phyloP scores from a whole-genome alignment of 2,888 invertebrate genomes.

The Aphrophora alni region DNA sequence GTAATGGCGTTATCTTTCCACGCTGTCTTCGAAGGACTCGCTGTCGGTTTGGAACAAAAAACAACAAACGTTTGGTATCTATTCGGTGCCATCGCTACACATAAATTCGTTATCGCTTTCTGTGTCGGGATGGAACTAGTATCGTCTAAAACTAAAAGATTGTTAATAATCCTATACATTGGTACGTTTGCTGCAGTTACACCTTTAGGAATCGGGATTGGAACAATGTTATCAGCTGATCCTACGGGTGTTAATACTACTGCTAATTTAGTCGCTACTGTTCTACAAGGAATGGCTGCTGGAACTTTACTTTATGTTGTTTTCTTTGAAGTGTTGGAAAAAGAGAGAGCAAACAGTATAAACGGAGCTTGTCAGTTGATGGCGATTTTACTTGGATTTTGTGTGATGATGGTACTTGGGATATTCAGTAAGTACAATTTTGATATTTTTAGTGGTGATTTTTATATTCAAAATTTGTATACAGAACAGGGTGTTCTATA shows the following conservation, averaged over 20 bases:
- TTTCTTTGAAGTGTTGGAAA: constrained; percentile 80
- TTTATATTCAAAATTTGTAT: too few species aligned
- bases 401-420: constrained; percentile 62
- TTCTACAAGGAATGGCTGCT: constrained; percentile 75
- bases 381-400: constrained; percentile 65
- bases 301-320: constrained; percentile 82
- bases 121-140: constrained; percentile 71
- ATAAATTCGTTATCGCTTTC: constrained; percentile 70
- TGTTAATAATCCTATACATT: constrained; percentile 63
- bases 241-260: constrained; percentile 55
- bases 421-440: constrained; percentile 49
- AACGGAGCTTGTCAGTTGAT: constrained; percentile 64
- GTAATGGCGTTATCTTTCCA: constrained; percentile 72
- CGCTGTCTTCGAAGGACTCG: constrained; percentile 75
- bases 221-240: constrained; percentile 62
- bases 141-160: constrained; percentile 60
- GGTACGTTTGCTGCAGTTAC: constrained; percentile 70
- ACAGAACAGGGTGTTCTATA: too few species aligned
- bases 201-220: constrained; percentile 71
- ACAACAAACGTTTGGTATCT: constrained; percentile 68
- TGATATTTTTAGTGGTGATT: too few species aligned
- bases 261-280: constrained; percentile 60
- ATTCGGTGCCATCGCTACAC: constrained; percentile 69
- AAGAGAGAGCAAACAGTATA: constrained; percentile 67
- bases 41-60: constrained; percentile 77